phyloP scores from a whole-genome alignment of 2,888 invertebrate species.

The Dryococelus australis region DNA sequence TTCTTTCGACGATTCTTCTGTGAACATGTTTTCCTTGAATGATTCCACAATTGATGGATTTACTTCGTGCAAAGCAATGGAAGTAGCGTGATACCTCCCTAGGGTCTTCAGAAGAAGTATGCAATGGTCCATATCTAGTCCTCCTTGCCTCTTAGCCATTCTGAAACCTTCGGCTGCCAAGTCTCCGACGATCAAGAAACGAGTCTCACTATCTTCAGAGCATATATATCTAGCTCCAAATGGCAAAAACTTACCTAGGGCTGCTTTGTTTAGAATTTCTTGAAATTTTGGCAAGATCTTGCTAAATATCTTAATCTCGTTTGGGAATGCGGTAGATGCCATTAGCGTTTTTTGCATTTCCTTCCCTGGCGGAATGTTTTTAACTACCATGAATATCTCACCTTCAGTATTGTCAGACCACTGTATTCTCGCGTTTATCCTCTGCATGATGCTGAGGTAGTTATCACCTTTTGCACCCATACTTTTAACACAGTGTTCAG shows the following conservation, averaged over 20 bases:
- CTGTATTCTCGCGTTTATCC: background rate
- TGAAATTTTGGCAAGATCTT: conserved; percentile 32
- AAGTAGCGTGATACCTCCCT: conserved; percentile 37
- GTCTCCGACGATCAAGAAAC: conserved; percentile 38
- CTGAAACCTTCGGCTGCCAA: conserved; percentile 31
- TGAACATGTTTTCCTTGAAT: conserved; percentile 32
- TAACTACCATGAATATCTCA: conserved; percentile 34
- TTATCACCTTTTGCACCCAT: conserved; percentile 32
- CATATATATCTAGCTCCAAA: background rate
- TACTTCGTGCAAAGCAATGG: conserved; percentile 27
- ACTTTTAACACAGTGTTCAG: background rate
- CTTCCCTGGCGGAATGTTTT: conserved; percentile 35
- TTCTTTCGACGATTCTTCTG: background rate
- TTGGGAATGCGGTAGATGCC: conserved; percentile 33
- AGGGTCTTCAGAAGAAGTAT: conserved; percentile 31
- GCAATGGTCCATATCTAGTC: conserved; percentile 36
- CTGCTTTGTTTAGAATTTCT: background rate
- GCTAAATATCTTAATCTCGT: conserved; percentile 33
- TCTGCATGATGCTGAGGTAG: conserved; percentile 28
- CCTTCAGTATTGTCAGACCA: background rate
- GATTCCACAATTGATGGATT: conserved; percentile 25
- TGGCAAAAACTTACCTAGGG: background rate
- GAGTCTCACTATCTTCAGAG: background rate
- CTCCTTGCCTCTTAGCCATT: conserved; percentile 31
- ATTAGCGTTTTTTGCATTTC: conserved; percentile 30